A percentile compares a stretch with the other conserved stretches of the same genome.
These are phyloP conservation scores for Lysiphlebus fabarum DNA, from an alignment of 1,140 invertebrate genomes.

Conservation along the genomic window DNA sequence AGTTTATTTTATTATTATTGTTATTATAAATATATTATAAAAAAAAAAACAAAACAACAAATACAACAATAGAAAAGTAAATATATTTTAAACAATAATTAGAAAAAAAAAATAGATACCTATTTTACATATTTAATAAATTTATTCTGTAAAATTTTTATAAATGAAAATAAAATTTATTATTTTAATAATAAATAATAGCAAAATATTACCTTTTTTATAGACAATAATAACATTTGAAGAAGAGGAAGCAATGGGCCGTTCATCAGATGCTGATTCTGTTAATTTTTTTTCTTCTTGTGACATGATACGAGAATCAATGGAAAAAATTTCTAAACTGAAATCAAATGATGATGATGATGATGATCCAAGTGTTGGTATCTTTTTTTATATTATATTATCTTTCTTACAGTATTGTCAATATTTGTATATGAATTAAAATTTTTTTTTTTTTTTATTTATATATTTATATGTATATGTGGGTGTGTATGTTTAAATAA, in stretches of 20 bases:
- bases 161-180: no score
- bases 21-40: slow-evolving; percentile 1
- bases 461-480: slow-evolving; percentile 1
- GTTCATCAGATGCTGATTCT: slow-evolving; percentile 66
- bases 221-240: slow-evolving; percentile 68
- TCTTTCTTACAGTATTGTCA: slow-evolving; percentile 15
- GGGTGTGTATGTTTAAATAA: background rate
- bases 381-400: slow-evolving; percentile 29
- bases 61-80: slow-evolving; percentile 7
- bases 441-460: slow-evolving; percentile 12
- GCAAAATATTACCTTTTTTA: slow-evolving; percentile 30
- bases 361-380: slow-evolving; percentile 55
- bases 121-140: slow-evolving; percentile 2
- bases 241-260: slow-evolving; percentile 67
- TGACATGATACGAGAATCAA: slow-evolving; percentile 63
- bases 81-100: slow-evolving; percentile 8
- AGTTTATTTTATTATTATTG: background rate
- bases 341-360: slow-evolving; percentile 57
- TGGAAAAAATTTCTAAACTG: slow-evolving; percentile 64
- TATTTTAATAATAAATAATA: slow-evolving; percentile 6
- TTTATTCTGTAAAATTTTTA: background rate
- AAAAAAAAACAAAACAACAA: background rate
- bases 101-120: background rate
- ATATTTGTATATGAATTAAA: background rate
- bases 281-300: slow-evolving; percentile 67